phyloP scores from a whole-genome alignment of 2,888 invertebrate species.

The Ectemnius cavifrons region DNA sequence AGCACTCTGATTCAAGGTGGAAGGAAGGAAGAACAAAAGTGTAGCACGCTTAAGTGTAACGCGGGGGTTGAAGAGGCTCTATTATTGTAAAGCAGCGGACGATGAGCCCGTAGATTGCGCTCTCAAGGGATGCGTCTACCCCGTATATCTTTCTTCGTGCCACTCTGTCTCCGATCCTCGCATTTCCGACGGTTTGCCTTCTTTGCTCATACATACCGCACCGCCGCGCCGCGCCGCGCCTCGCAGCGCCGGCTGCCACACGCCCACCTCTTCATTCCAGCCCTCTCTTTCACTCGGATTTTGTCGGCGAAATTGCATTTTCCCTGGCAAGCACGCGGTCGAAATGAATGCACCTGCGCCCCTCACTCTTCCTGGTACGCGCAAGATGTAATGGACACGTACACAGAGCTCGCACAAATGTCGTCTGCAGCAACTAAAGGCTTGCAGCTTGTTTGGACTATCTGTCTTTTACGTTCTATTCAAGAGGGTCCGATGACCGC shows the following conservation, averaged over 20 bases:
- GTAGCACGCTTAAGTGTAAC: slow-evolving; percentile 47
- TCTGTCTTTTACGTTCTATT: too few species aligned
- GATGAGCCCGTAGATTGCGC: slow-evolving; percentile 59
- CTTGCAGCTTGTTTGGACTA: too few species aligned
- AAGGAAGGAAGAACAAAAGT: slow-evolving; percentile 37
- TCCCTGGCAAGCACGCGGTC: slow-evolving; percentile 36
- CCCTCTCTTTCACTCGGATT: slow-evolving; percentile 38
- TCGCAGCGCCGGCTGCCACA: neutral
- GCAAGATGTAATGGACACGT: neutral
- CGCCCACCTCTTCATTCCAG: slow-evolving; percentile 2
- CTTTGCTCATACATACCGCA: too few species aligned
- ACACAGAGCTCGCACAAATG: too few species aligned
- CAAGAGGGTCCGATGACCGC: too few species aligned
- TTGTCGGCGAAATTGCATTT: slow-evolving; percentile 57
- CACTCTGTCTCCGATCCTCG: slow-evolving; percentile 7
- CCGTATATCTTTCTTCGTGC: neutral
- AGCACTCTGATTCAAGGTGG: slow-evolving; percentile 12
- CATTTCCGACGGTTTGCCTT: neutral
- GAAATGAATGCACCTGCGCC: slow-evolving; percentile 27
- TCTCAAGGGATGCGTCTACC: slow-evolving; percentile 37
- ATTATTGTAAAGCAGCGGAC: slow-evolving; percentile 60
- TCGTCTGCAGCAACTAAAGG: too few species aligned
- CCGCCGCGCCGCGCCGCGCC: too few species aligned
- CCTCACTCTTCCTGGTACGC: neutral
- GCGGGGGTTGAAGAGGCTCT: slow-evolving; percentile 53